Conservation (phyloP, 2,113 vertebrate genomes). For the Ptilonorhynchus violaceus region DNA sequence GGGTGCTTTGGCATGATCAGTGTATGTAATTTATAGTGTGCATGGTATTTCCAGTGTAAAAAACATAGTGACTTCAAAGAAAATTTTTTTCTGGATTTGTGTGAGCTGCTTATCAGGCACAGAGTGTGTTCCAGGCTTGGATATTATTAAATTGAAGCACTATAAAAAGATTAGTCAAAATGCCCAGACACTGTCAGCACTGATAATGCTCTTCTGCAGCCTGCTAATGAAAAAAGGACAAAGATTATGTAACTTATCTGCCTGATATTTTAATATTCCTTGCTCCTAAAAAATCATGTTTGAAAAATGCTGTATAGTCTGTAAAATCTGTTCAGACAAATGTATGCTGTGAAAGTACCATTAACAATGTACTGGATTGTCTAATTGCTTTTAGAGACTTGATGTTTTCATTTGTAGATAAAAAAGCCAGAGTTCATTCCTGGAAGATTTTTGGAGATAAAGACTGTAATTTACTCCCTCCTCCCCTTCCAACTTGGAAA, state of each 20-base stretch:
- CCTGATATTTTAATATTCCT: slow-evolving; percentile 36
- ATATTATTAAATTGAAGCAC: slow-evolving; percentile 46
- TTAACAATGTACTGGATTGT: background rate
- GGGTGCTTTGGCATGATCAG: background rate
- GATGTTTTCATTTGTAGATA: background rate
- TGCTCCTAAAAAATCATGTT: background rate
- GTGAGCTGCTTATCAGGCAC: slow-evolving; percentile 19
- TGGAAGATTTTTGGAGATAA: background rate
- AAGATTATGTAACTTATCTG: slow-evolving; percentile 40
- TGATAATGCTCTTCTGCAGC: slow-evolving; percentile 40
- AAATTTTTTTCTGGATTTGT: background rate
- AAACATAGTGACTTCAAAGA: background rate
- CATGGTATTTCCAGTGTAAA: background rate
- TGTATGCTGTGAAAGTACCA: background rate
- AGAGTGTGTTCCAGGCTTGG: background rate
- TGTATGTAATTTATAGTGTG: background rate
- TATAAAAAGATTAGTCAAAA: slow-evolving; percentile 58
- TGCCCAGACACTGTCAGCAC: slow-evolving; percentile 1
- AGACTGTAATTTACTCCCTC: background rate
- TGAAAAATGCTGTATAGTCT: background rate
- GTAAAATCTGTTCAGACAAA: background rate
- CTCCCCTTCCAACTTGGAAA: background rate
- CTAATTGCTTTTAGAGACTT: background rate
- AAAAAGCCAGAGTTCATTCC: background rate
- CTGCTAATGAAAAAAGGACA: background rate